Evolutionary conservation across 1,140 invertebrate species (phyloP).

Genomic region (Drosophila dunni): DNA sequence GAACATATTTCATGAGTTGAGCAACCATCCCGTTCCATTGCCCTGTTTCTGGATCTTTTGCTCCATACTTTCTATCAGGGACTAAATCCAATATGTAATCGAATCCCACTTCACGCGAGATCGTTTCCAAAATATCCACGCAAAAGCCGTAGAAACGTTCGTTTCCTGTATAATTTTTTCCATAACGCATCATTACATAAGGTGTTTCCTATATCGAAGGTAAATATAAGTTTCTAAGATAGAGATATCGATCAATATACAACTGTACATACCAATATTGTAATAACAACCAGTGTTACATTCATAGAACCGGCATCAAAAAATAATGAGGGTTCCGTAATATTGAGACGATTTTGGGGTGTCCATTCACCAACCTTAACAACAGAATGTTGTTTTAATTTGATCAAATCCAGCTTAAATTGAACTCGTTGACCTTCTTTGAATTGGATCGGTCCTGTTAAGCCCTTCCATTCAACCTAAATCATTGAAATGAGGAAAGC

Average conservation of each 20-base stretch:
- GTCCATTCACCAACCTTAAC: conserved; percentile 91
- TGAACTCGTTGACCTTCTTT: conserved; percentile 92
- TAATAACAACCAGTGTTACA: conserved; percentile 89
- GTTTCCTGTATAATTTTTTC: conserved; percentile 93
- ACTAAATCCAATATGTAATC: conserved; percentile 96
- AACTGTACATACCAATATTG: conserved; percentile 67
- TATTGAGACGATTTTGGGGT: conserved; percentile 89
- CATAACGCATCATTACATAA: conserved; percentile 97
- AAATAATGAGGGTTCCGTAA: conserved; percentile 93
- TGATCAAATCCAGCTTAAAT: conserved; percentile 94
- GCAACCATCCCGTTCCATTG: conserved; percentile 96
- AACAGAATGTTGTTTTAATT: conserved; percentile 91
- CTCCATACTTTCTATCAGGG: conserved; percentile 97
- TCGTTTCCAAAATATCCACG: conserved; percentile 95
- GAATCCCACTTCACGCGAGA: conserved; percentile 95
- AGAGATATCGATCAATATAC: not conserved
- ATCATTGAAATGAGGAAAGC: not conserved
- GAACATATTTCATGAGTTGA: conserved; percentile 82
- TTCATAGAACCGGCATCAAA: conserved; percentile 92
- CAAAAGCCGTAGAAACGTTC: conserved; percentile 97
- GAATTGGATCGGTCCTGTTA: conserved; percentile 96
- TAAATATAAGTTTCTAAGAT: not conserved
- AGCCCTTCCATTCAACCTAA: conserved; percentile 87
- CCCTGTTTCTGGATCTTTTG: conserved; percentile 93
- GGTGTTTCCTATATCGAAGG: conserved; percentile 91